Conservation (phyloP, 2,797 vertebrate species). For the Pantherophis alleghaniensis region DNA sequence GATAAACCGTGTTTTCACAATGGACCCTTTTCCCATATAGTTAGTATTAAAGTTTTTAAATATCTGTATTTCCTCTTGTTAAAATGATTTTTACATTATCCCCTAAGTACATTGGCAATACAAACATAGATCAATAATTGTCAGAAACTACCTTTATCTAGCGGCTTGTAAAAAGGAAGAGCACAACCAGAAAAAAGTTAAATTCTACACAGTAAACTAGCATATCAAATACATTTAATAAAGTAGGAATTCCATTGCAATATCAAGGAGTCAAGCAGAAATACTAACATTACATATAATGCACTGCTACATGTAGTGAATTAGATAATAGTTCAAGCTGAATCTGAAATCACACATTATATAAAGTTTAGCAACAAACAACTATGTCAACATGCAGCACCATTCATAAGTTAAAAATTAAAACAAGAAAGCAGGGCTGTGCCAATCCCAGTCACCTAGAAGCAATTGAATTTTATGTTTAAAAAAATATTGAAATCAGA, state of each 20-base stretch:
- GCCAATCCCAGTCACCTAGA: conserved; percentile 74
- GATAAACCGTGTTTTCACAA: conserved; percentile 86
- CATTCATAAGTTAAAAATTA: conserved; percentile 73
- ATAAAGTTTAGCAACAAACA: conserved; percentile 81
- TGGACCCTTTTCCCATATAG: conserved; percentile 83
- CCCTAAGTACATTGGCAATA: conserved; percentile 83
- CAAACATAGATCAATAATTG: conserved; percentile 83
- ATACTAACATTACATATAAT: conserved; percentile 84
- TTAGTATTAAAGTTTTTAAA: conserved; percentile 87
- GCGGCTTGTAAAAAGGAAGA: conserved; percentile 78
- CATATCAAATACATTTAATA: conserved; percentile 84
- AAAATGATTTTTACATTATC: conserved; percentile 85
- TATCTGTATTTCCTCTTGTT: conserved; percentile 82
- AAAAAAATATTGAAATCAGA: conserved; percentile 56
- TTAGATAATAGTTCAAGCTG: conserved; percentile 79
- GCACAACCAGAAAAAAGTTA: conserved; percentile 79
- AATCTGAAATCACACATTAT: conserved; percentile 77
- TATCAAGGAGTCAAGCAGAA: conserved; percentile 81
- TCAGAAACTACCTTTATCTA: conserved; percentile 81
- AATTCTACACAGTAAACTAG: conserved; percentile 80
- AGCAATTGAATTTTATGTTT: conserved; percentile 67
- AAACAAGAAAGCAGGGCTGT: conserved; percentile 72
- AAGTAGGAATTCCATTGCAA: conserved; percentile 80
- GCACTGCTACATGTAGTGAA: conserved; percentile 83
- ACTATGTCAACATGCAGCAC: conserved; percentile 80